These are phyloP conservation scores for Hanleya hanleyi DNA, from an alignment of 2,888 invertebrate species.

Conservation along the genomic window DNA sequence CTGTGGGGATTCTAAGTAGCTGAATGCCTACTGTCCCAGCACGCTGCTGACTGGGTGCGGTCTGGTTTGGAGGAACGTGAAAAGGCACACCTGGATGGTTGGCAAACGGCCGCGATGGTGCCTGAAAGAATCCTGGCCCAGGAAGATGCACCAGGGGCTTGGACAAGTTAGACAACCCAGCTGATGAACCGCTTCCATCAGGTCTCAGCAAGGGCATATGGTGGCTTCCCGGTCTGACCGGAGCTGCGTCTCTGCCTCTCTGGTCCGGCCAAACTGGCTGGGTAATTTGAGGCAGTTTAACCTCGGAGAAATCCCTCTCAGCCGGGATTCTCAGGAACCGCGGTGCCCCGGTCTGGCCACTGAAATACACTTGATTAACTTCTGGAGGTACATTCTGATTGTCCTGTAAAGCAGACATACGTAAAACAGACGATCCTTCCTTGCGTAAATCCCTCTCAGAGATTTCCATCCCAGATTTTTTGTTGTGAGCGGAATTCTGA, in stretches of 20 bases:
- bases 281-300: not conserved
- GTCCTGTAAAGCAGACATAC: too few species aligned
- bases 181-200: not conserved
- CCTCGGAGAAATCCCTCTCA: conserved; percentile 40
- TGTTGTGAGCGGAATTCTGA: not conserved
- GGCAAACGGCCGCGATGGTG: too few species aligned
- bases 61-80: not conserved
- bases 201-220: not conserved
- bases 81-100: not conserved
- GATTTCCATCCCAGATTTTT: too few species aligned
- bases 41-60: not conserved
- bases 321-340: conserved; percentile 49
- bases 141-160: not conserved
- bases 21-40: not conserved
- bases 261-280: not conserved
- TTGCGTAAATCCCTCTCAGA: too few species aligned
- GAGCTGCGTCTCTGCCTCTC: not conserved
- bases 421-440: too few species aligned
- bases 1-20: not conserved
- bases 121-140: not conserved
- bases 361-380: too few species aligned
- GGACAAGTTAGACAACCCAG: not conserved
- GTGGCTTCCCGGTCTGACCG: too few species aligned
- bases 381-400: too few species aligned
- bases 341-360: too few species aligned